Evolutionary conservation across 1,140 invertebrate species (phyloP).

Genomic region (Hyphantria cunea): DNA sequence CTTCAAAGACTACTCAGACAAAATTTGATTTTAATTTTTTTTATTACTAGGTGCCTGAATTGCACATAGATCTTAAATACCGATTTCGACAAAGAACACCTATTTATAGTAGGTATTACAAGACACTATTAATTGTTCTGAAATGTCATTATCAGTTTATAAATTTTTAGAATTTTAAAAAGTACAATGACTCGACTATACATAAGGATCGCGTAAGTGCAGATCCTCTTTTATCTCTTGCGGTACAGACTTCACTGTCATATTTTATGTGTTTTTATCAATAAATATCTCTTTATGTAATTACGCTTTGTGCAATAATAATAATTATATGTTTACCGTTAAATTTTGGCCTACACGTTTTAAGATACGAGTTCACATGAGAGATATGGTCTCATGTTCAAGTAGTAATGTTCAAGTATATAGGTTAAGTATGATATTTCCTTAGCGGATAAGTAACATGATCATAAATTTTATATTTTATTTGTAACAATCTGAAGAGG

Average conservation of each 20-base stretch:
- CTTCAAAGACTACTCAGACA: too few relatives aligned
- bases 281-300: constrained; percentile 51
- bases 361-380: constrained; percentile 16
- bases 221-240: constrained; percentile 71
- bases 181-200: constrained; percentile 48
- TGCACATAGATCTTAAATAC: too few relatives aligned
- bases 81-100: too few relatives aligned
- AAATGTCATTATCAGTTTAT: too few relatives aligned
- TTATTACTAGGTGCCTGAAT: too few relatives aligned
- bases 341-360: constrained; percentile 24
- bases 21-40: too few relatives aligned
- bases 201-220: constrained; percentile 72
- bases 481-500: not conserved
- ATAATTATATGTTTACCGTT: constrained; percentile 34
- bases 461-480: constrained; percentile 5
- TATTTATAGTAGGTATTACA: too few relatives aligned
- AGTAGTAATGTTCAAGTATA: not conserved
- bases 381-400: constrained; percentile 1
- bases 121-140: too few relatives aligned
- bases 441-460: not conserved
- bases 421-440: constrained; percentile 3
- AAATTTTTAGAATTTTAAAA: too few relatives aligned
- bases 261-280: constrained; percentile 69
- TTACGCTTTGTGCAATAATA: constrained; percentile 38
- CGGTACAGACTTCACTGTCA: constrained; percentile 58